phyloP scores from a whole-genome alignment of 2,888 invertebrate genomes.

The Mimachlamys varia region DNA sequence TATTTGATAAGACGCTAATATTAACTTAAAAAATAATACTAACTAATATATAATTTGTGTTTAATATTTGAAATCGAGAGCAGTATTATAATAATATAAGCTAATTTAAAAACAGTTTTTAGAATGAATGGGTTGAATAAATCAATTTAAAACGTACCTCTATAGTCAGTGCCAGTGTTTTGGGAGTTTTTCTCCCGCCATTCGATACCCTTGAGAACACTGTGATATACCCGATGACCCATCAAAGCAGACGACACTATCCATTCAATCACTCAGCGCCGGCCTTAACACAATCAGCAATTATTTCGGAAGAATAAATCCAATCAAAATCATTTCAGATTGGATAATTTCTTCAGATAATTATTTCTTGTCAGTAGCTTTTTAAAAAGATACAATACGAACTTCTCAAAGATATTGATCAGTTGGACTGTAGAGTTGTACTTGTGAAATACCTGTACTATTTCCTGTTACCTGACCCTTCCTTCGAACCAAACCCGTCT shows the following conservation, averaged over 20 bases:
- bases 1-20: no score
- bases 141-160: no score
- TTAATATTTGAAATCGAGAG: no score
- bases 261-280: neutral
- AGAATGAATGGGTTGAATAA: no score
- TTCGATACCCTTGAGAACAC: neutral
- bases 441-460: neutral
- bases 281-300: neutral
- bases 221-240: neutral
- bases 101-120: no score
- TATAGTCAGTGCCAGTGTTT: neutral
- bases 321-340: neutral
- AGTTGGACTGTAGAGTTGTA: neutral
- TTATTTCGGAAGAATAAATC: neutral
- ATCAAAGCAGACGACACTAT: neutral
- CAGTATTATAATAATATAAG: no score
- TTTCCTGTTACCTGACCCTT: neutral
- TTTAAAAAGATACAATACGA: neutral
- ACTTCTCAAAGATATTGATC: neutral
- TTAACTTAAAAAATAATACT: no score
- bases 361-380: constrained; percentile 15
- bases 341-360: neutral
- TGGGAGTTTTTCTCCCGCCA: neutral
- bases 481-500: no score
- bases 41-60: no score